Conservation (phyloP, 1,140 invertebrate genomes). For the Drosophila suzukii region DNA sequence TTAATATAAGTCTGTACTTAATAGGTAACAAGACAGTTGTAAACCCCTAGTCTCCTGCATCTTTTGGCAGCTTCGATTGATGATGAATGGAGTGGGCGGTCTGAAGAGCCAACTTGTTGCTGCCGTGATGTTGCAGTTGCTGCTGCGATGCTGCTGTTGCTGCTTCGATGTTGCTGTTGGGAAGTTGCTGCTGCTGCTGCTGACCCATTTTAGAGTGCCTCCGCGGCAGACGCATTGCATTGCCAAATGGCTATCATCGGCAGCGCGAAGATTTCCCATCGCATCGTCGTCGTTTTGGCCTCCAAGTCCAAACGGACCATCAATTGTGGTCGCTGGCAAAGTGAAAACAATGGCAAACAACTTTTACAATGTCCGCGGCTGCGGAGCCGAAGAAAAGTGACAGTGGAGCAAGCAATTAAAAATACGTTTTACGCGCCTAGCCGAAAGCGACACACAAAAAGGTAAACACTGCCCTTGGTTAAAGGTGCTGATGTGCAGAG, state of each 20-base stretch:
- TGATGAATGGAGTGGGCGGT: neutral
- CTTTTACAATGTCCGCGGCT: constrained; percentile 67
- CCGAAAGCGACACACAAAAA: constrained; percentile 43
- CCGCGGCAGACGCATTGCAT: constrained; percentile 18
- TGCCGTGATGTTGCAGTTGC: neutral
- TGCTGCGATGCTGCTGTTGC: constrained; percentile 8
- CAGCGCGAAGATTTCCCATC: constrained; percentile 21
- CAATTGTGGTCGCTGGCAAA: constrained; percentile 23
- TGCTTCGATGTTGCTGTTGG: neutral
- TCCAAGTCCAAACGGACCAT: constrained; percentile 1
- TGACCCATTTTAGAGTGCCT: constrained; percentile 35
- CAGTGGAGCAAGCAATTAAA: constrained; percentile 67
- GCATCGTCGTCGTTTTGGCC: neutral
- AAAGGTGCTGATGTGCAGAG: constrained; percentile 3
- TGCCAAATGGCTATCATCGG: constrained; percentile 33
- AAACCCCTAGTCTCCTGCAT: neutral
- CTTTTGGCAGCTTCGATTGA: neutral
- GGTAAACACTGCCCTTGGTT: constrained; percentile 24
- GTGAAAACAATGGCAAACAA: constrained; percentile 75
- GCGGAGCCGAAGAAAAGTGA: constrained; percentile 61
- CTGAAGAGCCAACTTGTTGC: neutral
- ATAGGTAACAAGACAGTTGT: too few species aligned
- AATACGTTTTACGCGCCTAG: constrained; percentile 37
- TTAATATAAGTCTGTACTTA: too few species aligned
- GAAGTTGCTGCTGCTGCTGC: neutral